Conservation (phyloP, 2,113 vertebrate species). For the Amblyornis subalaris region DNA sequence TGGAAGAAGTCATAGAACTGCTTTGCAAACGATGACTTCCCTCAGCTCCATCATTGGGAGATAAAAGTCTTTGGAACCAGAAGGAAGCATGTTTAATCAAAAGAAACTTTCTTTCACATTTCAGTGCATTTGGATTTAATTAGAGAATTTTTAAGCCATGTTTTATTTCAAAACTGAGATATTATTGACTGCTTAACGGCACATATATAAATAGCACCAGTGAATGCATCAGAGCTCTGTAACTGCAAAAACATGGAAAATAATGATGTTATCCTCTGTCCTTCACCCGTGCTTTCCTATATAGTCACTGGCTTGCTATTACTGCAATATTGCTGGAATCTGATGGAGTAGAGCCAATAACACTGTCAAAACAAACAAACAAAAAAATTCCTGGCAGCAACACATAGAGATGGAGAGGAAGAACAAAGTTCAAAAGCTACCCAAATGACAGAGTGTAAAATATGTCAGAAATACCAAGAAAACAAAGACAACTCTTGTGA, state of each 20-base stretch:
- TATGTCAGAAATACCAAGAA: not conserved
- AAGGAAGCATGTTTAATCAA: not conserved
- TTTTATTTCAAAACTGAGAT: constrained; percentile 10
- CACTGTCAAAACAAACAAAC: not conserved
- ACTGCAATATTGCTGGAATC: not conserved
- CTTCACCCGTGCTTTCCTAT: not conserved
- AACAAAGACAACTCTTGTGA: not conserved
- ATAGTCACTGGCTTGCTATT: not conserved
- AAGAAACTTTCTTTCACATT: not conserved
- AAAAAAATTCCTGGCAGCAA: not conserved
- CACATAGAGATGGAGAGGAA: not conserved
- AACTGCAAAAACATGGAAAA: constrained; percentile 2
- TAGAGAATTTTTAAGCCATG: not conserved
- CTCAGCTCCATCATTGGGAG: not conserved
- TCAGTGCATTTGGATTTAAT: not conserved
- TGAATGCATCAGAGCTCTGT: not conserved
- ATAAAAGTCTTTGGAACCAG: not conserved
- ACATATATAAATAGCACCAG: not conserved
- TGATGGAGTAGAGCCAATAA: not conserved
- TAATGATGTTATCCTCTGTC: not conserved
- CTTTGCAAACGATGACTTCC: not conserved
- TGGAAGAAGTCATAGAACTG: not conserved
- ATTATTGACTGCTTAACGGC: not conserved
- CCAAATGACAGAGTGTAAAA: not conserved
- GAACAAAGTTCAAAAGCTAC: not conserved